phyloP scores from a whole-genome alignment of 2,113 vertebrate species.

The Bombycilla garrulus region DNA sequence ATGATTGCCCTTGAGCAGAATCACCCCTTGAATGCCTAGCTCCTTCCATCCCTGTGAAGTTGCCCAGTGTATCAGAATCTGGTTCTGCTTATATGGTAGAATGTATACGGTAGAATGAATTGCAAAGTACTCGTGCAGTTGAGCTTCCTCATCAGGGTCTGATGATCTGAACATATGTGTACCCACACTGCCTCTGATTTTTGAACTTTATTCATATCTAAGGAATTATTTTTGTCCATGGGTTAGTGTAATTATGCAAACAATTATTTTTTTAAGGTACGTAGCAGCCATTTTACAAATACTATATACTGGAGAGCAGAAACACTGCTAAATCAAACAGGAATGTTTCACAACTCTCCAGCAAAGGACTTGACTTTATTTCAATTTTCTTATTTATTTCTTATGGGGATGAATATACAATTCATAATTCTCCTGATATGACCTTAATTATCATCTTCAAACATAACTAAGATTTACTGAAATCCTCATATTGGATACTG shows the following conservation, averaged over 20 bases:
- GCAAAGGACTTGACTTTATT: neutral
- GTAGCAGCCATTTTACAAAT: neutral
- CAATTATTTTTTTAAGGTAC: neutral
- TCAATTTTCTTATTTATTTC: neutral
- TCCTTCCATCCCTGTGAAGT: neutral
- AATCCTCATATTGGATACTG: neutral
- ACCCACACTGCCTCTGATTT: neutral
- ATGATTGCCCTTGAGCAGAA: neutral
- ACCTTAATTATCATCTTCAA: neutral
- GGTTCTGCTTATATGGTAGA: neutral
- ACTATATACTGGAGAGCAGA: neutral
- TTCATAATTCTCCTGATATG: neutral
- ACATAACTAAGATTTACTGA: neutral
- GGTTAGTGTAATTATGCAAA: neutral
- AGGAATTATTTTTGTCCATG: neutral
- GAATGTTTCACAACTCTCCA: neutral
- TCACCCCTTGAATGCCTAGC: neutral
- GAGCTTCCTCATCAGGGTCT: neutral
- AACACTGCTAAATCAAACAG: neutral
- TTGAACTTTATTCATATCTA: neutral
- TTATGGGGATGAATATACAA: neutral
- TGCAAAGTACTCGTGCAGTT: neutral
- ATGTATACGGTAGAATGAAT: neutral
- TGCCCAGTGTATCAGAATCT: neutral
- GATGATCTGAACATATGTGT: neutral